These are phyloP conservation scores for Arctia plantaginis DNA, from an alignment of 2,888 invertebrate species.

Conservation along the genomic window DNA sequence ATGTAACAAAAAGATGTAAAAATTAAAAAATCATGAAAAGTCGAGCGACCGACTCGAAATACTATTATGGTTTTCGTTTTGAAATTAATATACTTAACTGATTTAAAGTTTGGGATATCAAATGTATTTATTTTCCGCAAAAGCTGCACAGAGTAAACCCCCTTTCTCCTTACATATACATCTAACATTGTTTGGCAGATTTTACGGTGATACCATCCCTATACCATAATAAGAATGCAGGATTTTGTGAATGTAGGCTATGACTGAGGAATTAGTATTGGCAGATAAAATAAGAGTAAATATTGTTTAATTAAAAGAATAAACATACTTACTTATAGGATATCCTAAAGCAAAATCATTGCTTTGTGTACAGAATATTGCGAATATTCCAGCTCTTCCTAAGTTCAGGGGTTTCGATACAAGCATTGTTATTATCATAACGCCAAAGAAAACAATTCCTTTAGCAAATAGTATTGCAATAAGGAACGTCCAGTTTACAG, in stretches of 20 bases:
- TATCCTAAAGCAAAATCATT: constrained; percentile 99
- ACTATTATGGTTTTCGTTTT: too few species aligned
- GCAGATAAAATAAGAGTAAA: background rate
- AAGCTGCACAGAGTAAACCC: too few species aligned
- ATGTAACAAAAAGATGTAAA: background rate
- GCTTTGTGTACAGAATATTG: constrained; percentile 98
- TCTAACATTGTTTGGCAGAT: background rate
- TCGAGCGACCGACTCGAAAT: background rate
- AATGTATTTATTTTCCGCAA: too few species aligned
- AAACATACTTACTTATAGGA: constrained; percentile 92
- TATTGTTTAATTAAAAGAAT: background rate
- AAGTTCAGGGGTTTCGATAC: constrained; percentile 93
- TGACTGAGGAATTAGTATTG: background rate
- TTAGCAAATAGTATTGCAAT: constrained; percentile 94
- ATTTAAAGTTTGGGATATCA: too few species aligned
- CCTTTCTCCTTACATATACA: too few species aligned
- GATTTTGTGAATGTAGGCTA: background rate
- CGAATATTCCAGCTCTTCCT: constrained; percentile 95
- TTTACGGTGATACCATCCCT: background rate
- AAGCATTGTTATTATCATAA: constrained; percentile 91
- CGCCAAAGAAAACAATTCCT: constrained; percentile 93
- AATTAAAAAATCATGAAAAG: background rate
- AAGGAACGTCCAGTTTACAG: constrained; percentile 97
- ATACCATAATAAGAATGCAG: background rate
- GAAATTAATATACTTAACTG: too few species aligned